Conservation (phyloP, 2,888 invertebrate genomes). For the Pilophorus perplexus region DNA sequence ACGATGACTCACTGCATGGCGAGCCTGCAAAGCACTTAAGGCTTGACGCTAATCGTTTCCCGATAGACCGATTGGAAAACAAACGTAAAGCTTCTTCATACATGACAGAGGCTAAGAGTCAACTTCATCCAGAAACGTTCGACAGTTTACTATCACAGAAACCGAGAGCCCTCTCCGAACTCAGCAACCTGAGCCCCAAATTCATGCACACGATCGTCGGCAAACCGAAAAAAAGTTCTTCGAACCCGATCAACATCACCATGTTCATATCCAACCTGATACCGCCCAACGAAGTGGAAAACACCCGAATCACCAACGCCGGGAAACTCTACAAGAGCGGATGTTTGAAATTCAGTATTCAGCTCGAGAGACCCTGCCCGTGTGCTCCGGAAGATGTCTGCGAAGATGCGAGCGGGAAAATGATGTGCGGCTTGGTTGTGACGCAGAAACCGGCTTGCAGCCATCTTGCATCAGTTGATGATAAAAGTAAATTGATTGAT, state of each 20-base stretch:
- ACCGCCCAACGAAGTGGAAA: constrained; percentile 11
- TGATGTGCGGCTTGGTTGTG: too few relatives aligned
- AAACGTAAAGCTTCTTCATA: too few relatives aligned
- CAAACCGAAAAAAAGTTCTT: background rate
- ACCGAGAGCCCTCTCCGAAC: background rate
- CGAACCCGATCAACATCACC: constrained; percentile 16
- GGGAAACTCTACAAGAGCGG: constrained; percentile 17
- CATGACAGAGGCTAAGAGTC: background rate
- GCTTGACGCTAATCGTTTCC: background rate
- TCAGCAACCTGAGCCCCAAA: background rate
- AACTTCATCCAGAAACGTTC: too few relatives aligned
- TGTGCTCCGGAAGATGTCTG: background rate
- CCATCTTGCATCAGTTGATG: too few relatives aligned
- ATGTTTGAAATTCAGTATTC: constrained; percentile 26
- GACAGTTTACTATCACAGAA: too few relatives aligned
- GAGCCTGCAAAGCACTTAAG: background rate
- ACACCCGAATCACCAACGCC: constrained; percentile 14
- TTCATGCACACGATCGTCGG: too few relatives aligned
- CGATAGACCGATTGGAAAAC: background rate
- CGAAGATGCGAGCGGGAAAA: too few relatives aligned
- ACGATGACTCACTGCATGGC: background rate
- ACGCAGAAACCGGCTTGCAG: too few relatives aligned
- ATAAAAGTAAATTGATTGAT: too few relatives aligned
- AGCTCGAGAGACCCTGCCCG: constrained; percentile 7
- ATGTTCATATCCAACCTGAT: constrained; percentile 23